A percentile compares a stretch with the other conserved stretches of the same genome.
These are phyloP conservation scores for Venustoraphidia nigricollis DNA, from an alignment of 2,888 invertebrate genomes.

Conservation along the genomic window DNA sequence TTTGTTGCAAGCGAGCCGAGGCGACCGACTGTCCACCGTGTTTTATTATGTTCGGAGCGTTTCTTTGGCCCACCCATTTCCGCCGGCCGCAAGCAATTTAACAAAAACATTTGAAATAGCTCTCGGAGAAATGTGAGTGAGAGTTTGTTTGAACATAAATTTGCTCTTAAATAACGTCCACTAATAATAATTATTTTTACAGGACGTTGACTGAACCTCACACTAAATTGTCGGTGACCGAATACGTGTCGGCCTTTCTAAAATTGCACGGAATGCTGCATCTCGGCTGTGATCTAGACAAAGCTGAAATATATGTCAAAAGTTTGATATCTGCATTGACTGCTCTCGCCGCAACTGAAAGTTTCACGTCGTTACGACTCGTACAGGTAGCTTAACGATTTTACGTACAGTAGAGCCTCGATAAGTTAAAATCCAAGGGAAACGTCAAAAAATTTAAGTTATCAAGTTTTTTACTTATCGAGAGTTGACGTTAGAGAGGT, in stretches of 20 bases:
- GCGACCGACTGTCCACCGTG: slow-evolving; percentile 65
- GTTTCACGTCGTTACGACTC: slow-evolving; percentile 58
- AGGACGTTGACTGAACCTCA: slow-evolving; percentile 31
- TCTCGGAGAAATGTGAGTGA: slow-evolving; percentile 27
- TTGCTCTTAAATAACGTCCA: neutral
- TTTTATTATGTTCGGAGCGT: slow-evolving; percentile 77
- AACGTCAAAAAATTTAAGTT: too few relatives aligned
- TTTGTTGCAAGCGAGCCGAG: slow-evolving; percentile 63
- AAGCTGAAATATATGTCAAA: slow-evolving; percentile 44
- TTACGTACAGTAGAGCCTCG: too few relatives aligned
- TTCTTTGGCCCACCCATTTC: slow-evolving; percentile 72
- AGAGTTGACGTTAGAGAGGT: too few relatives aligned
- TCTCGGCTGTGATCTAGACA: slow-evolving; percentile 35
- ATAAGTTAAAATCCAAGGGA: too few relatives aligned
- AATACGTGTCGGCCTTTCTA: slow-evolving; percentile 41
- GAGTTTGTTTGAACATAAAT: slow-evolving; percentile 7
- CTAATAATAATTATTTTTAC: slow-evolving; percentile 10
- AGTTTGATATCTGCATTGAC: slow-evolving; percentile 55
- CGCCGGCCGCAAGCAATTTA: slow-evolving; percentile 67
- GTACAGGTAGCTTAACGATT: slow-evolving; percentile 34
- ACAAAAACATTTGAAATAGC: slow-evolving; percentile 50
- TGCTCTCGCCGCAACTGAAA: slow-evolving; percentile 61
- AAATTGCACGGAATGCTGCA: slow-evolving; percentile 44
- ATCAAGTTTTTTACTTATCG: too few relatives aligned
- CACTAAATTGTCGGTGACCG: slow-evolving; percentile 41